phyloP scores from a whole-genome alignment of 2,113 vertebrate species.

The Brachionichthys hirsutus region DNA sequence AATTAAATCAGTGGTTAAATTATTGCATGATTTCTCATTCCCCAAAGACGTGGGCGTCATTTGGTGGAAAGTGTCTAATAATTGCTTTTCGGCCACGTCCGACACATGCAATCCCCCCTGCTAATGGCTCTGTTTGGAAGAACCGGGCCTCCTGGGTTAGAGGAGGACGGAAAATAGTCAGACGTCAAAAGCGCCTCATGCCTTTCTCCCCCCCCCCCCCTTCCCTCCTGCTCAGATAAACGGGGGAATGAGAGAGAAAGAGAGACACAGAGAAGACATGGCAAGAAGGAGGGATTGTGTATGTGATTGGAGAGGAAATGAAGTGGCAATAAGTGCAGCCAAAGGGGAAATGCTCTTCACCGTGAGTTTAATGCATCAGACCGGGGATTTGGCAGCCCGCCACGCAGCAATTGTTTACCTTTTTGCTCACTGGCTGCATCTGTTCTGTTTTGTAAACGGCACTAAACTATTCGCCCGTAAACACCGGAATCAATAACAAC shows the following conservation, averaged over 20 bases:
- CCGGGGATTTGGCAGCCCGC: constrained; percentile 92
- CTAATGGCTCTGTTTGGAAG: constrained; percentile 92
- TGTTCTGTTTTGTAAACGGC: constrained; percentile 98
- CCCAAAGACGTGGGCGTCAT: constrained; percentile 93
- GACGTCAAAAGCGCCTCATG: constrained; percentile 70
- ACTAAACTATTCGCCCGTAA: constrained; percentile 94
- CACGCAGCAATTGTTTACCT: constrained; percentile 99
- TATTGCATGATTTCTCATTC: constrained; percentile 98
- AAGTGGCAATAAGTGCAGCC: constrained; percentile 98
- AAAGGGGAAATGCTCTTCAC: constrained; percentile 97
- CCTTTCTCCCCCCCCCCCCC: constrained; percentile 20
- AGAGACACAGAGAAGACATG: constrained; percentile 49
- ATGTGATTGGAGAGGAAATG: constrained; percentile 89
- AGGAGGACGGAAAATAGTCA: constrained; percentile 87
- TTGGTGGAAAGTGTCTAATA: constrained; percentile 98
- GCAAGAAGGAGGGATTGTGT: constrained; percentile 59
- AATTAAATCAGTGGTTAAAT: constrained; percentile 98
- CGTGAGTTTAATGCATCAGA: constrained; percentile 96
- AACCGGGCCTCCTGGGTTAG: constrained; percentile 89
- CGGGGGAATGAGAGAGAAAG: constrained; percentile 50
- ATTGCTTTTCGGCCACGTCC: constrained; percentile 97
- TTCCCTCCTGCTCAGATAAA: constrained; percentile 41
- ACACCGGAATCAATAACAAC: constrained; percentile 98
- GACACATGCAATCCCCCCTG: constrained; percentile 93
- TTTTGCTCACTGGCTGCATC: constrained; percentile 98